Evolutionary conservation across 2,888 invertebrate species (phyloP).

Genomic region (Acronicta alni): DNA sequence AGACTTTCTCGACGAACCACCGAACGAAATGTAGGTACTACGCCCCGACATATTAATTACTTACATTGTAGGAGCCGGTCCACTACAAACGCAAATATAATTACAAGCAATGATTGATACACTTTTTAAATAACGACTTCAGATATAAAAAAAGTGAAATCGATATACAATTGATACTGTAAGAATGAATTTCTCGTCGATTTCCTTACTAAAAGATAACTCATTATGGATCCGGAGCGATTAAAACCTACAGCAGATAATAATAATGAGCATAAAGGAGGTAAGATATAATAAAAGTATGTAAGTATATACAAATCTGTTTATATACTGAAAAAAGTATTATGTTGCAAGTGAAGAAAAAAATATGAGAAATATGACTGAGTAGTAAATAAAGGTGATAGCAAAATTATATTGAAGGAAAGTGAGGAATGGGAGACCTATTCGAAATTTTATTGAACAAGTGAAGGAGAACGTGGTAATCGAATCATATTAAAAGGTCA

Average conservation of each 20-base stretch:
- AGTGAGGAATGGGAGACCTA: too few relatives aligned
- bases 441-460: too few relatives aligned
- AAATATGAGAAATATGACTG: not conserved
- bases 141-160: slow-evolving; percentile 56
- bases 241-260: not conserved
- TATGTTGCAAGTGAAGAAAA: not conserved
- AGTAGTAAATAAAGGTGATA: too few relatives aligned
- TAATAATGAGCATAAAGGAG: too few relatives aligned
- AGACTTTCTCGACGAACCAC: slow-evolving; percentile 71
- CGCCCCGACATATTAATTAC: slow-evolving; percentile 61
- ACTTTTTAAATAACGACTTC: slow-evolving; percentile 51
- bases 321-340: too few relatives aligned
- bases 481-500: too few relatives aligned
- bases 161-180: slow-evolving; percentile 50
- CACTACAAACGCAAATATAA: slow-evolving; percentile 50
- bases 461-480: too few relatives aligned
- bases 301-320: too few relatives aligned
- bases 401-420: too few relatives aligned
- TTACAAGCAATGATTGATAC: slow-evolving; percentile 53
- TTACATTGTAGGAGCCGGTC: slow-evolving; percentile 49
- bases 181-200: slow-evolving; percentile 46
- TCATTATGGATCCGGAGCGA: not conserved
- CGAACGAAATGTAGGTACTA: slow-evolving; percentile 46
- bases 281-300: too few relatives aligned
- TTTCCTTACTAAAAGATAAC: slow-evolving; percentile 9